Evolutionary conservation across 2,888 invertebrate species (phyloP), one percentile per base, ranked within the genome.

Genomic region (Listrodromus nycthemerus): DNA sequence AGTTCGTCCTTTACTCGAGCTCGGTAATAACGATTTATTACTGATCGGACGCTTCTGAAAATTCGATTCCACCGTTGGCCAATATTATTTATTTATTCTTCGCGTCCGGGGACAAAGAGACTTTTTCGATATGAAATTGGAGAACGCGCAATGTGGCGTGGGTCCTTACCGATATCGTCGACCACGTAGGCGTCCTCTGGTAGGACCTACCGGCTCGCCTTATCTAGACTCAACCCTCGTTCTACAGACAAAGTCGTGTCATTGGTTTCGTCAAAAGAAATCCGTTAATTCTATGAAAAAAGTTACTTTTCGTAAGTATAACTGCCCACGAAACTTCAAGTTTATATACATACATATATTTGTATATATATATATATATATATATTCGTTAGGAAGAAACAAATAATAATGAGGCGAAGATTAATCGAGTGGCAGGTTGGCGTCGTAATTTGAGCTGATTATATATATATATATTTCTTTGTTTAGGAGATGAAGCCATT

Each of bases 401-500:
- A 5, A 58, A 21, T 13, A 41, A 55, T 50, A 27, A 63, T 48
- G 45, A 52, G 37, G 16, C n/a, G 4, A 13, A 24, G 4, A 24
- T 5, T 27, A 27, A 16, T 27, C 61, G 61, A 27, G 27, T 2
- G 6, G 16, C 6, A 7, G 16, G 5, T 16, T 1, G n/a, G 1
- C 8, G 10, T 13, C 8, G 30, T 10, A 8, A 24, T 10, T 45
- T 30, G 6, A 27, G 21, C 30, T 45, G 41, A 65, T 48, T 76
- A 27, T 73, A 33, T 66, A 63, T 5, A 30, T 50, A 24, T 21
- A 16, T 55, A 41, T 66, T 33, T 50, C 48, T 67, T 78, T 30
- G 89, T 90, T 8, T 87, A 95, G 95, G 94, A 89, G 94, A 95
- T 90, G 94, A 94, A 90, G 94, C 94, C 86, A 93, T 94, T 86